Conservation (phyloP, 23 tunicate genomes). For the Halocynthia roretzi region DNA sequence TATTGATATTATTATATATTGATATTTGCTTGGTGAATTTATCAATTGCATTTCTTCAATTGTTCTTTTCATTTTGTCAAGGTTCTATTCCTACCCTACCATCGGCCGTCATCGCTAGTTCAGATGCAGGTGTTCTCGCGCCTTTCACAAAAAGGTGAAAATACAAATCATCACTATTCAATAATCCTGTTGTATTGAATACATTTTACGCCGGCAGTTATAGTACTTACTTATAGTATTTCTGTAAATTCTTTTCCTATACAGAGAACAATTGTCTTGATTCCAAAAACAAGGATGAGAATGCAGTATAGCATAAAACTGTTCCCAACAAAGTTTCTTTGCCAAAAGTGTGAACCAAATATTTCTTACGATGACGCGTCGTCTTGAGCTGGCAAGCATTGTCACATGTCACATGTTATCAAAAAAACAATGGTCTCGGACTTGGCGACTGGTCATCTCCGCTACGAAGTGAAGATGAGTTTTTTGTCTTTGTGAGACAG, state of each 20-base stretch:
- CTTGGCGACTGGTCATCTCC: no score
- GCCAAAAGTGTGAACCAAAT: no score
- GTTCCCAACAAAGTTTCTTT: no score
- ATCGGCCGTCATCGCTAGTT: constrained; percentile 2
- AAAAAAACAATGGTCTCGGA: no score
- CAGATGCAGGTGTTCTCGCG: constrained; percentile 5
- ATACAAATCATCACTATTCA: neutral
- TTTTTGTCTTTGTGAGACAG: neutral
- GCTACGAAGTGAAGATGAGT: neutral
- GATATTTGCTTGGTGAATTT: neutral
- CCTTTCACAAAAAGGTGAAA: constrained; percentile 21
- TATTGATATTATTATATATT: neutral
- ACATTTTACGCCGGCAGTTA: neutral
- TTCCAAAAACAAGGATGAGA: no score
- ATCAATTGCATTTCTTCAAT: neutral
- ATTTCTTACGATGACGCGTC: no score
- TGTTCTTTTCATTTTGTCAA: neutral
- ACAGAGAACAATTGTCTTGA: neutral
- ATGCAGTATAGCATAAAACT: no score
- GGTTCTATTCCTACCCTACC: neutral
- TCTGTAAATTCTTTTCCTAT: neutral
- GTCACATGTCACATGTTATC: no score
- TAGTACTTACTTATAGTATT: no score
- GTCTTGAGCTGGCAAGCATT: no score
- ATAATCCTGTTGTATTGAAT: neutral